Percentiles rank a stretch among this genome's conserved stretches.
These are phyloP conservation scores for Enteromius fasciolatus DNA, from an alignment of 2,797 vertebrate species.

Conservation along the genomic window DNA sequence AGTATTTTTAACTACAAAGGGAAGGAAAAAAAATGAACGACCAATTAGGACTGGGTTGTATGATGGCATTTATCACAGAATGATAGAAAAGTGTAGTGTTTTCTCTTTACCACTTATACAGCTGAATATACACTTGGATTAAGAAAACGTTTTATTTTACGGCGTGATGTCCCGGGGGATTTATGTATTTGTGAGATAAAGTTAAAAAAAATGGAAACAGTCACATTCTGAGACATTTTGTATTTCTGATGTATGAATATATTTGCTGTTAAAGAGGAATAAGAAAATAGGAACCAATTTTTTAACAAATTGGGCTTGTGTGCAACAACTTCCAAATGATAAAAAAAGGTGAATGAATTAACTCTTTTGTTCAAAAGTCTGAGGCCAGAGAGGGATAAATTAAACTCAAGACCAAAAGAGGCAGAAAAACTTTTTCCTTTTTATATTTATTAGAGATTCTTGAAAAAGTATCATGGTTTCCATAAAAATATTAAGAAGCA, in stretches of 20 bases:
- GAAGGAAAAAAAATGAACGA: background rate
- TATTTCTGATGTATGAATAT: background rate
- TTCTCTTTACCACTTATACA: background rate
- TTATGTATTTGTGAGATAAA: background rate
- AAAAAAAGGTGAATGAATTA: background rate
- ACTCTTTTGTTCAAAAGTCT: background rate
- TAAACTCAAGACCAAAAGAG: background rate
- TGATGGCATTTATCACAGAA: background rate
- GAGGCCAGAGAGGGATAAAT: background rate
- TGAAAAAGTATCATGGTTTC: background rate
- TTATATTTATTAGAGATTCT: background rate
- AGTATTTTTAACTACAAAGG: background rate
- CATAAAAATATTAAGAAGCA: background rate
- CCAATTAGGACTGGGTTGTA: background rate
- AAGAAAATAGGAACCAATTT: too few species aligned
- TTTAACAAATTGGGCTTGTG: background rate
- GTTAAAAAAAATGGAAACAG: background rate
- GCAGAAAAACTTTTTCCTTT: background rate
- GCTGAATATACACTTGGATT: background rate
- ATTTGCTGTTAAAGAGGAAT: background rate
- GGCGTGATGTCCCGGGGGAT: background rate
- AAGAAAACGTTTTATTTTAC: background rate
- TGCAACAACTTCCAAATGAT: background rate
- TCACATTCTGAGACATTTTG: background rate
- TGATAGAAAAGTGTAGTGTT: background rate